phyloP scores from a whole-genome alignment of 2,113 vertebrate genomes.

The Theristicus caerulescens region DNA sequence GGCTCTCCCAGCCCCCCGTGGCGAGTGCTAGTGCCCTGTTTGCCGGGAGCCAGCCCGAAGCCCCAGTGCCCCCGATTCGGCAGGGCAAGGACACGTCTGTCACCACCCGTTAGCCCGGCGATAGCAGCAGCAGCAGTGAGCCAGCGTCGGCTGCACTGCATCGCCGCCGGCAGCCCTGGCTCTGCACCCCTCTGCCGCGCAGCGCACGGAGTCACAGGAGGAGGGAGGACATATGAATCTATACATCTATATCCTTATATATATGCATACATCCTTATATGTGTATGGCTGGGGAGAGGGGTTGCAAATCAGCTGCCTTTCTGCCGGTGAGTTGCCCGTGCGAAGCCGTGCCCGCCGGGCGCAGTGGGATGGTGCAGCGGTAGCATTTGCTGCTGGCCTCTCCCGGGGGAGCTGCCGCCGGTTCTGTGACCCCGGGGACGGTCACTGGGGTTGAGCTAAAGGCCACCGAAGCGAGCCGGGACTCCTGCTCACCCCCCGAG shows the following conservation, averaged over 20 bases:
- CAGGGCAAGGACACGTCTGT: background rate
- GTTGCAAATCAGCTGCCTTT: background rate
- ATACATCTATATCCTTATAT: rapidly evolving
- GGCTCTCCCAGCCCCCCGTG: background rate
- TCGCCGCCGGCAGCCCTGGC: background rate
- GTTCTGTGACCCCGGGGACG: background rate
- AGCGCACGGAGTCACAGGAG: rapidly evolving
- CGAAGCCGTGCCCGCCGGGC: background rate
- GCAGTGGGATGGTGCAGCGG: background rate
- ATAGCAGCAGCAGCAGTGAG: background rate
- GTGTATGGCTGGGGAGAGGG: background rate
- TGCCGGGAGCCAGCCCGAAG: background rate
- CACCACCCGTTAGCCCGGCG: rapidly evolving
- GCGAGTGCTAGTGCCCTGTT: background rate
- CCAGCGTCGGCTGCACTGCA: background rate
- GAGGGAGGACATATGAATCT: background rate
- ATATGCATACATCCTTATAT: no score
- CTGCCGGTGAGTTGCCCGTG: rapidly evolving
- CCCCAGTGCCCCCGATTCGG: background rate
- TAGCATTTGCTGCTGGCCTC: background rate
- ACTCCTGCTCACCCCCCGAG: background rate
- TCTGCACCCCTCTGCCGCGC: background rate
- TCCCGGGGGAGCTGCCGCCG: background rate
- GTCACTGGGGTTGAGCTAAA: background rate
- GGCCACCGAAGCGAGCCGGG: background rate